Evolutionary conservation across 2,797 vertebrate species (phyloP).

Genomic region (Passerculus sandwichensis): DNA sequence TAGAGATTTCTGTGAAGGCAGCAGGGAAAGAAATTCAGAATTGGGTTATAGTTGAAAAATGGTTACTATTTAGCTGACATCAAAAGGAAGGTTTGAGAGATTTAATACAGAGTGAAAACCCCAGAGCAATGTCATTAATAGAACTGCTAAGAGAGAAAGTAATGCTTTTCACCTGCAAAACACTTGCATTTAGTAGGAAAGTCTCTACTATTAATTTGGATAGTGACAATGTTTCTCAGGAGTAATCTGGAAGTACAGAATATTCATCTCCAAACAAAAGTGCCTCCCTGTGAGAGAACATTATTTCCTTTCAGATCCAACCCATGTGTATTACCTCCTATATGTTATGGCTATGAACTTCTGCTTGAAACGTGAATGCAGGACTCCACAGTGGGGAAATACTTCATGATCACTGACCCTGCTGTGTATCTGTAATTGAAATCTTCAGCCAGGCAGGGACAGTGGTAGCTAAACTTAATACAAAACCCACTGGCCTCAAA

Average conservation of each 20-base stretch:
- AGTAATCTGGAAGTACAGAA: neutral
- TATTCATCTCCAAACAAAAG: neutral
- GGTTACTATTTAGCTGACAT: neutral
- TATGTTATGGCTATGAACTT: fast-evolving
- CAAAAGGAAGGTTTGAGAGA: neutral
- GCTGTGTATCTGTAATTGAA: neutral
- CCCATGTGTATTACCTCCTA: neutral
- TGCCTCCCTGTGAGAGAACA: fast-evolving
- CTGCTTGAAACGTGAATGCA: neutral
- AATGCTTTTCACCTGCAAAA: neutral
- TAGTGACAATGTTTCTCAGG: neutral
- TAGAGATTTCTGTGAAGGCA: neutral
- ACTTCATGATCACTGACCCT: neutral
- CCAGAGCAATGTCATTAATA: neutral
- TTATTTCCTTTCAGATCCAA: neutral
- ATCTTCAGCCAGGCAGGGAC: neutral
- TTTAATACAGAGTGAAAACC: neutral
- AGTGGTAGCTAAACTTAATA: neutral
- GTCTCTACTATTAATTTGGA: neutral
- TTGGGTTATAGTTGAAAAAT: neutral
- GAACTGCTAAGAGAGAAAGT: neutral
- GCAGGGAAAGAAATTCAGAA: neutral
- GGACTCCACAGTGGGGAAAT: neutral
- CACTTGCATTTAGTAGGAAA: neutral
- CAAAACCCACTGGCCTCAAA: neutral